These are phyloP conservation scores for Drosophila pandora DNA, from an alignment of 1,140 invertebrate genomes.

Conservation along the genomic window DNA sequence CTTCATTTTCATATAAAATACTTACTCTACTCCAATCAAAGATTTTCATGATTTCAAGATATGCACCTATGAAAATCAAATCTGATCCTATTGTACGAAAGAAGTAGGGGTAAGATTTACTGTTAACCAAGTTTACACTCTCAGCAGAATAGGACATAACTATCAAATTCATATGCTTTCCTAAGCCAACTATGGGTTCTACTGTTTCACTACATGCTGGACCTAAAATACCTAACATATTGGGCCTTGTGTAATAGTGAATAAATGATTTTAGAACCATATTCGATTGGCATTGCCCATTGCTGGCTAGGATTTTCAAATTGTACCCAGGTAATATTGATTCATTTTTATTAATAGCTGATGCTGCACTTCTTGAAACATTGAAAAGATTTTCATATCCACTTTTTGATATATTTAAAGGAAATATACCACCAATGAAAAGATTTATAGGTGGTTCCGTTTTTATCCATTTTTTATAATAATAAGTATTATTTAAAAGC, in stretches of 20 bases:
- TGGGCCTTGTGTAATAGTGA: conserved; percentile 86
- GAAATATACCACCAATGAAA: conserved; percentile 92
- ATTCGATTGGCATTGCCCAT: conserved; percentile 91
- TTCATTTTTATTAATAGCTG: conserved; percentile 87
- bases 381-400: conserved; percentile 87
- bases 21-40: conserved; percentile 90
- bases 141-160: conserved; percentile 93
- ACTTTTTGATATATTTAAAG: conserved; percentile 86
- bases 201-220: conserved; percentile 94
- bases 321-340: conserved; percentile 87
- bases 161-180: conserved; percentile 90
- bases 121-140: conserved; percentile 88
- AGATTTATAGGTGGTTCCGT: conserved; percentile 85
- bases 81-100: conserved; percentile 93
- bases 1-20: conserved; percentile 91
- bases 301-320: conserved; percentile 86
- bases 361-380: conserved; percentile 87
- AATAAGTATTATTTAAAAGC: conserved; percentile 85
- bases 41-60: conserved; percentile 77
- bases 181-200: conserved; percentile 91
- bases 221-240: conserved; percentile 90
- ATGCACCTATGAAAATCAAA: conserved; percentile 86
- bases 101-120: conserved; percentile 91
- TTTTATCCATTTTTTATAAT: conserved; percentile 85
- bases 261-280: conserved; percentile 92